These are phyloP conservation scores for Drosophila mimica DNA, from an alignment of 2,888 invertebrate genomes.

Conservation along the genomic window DNA sequence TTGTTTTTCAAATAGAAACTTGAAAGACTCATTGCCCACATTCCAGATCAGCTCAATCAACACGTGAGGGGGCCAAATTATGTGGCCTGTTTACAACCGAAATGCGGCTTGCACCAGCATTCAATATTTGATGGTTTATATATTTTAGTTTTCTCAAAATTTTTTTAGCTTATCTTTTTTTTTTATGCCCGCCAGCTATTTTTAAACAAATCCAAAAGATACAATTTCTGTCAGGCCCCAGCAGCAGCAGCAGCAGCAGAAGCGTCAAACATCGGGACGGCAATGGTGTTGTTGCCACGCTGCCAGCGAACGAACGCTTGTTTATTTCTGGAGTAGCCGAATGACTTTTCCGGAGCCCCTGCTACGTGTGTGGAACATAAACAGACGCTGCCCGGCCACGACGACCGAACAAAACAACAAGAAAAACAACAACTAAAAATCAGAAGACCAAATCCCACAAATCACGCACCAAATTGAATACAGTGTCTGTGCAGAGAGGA, in stretches of 20 bases:
- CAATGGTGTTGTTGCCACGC: slow-evolving; percentile 46
- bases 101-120: slow-evolving; percentile 25
- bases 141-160: slow-evolving; percentile 3
- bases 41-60: slow-evolving; percentile 30
- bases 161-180: slow-evolving; percentile 5
- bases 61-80: slow-evolving; percentile 18
- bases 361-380: slow-evolving; percentile 74
- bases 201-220: slow-evolving; percentile 65
- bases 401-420: slow-evolving; percentile 19
- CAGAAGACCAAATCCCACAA: slow-evolving; percentile 41
- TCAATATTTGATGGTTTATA: slow-evolving; percentile 23
- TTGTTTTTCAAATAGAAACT: not conserved
- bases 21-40: slow-evolving; percentile 5
- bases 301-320: slow-evolving; percentile 50
- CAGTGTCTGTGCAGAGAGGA: not conserved
- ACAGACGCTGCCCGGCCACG: slow-evolving; percentile 49
- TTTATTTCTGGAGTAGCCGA: slow-evolving; percentile 78
- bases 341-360: slow-evolving; percentile 73
- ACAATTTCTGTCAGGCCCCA: slow-evolving; percentile 53
- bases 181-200: slow-evolving; percentile 54
- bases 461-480: slow-evolving; percentile 45
- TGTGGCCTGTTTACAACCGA: slow-evolving; percentile 22
- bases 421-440: slow-evolving; percentile 25
- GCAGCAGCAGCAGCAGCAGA: slow-evolving; percentile 25
- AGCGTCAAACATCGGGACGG: slow-evolving; percentile 24